Conservation (phyloP, 2,797 vertebrate genomes). For the Vultur gryphus region DNA sequence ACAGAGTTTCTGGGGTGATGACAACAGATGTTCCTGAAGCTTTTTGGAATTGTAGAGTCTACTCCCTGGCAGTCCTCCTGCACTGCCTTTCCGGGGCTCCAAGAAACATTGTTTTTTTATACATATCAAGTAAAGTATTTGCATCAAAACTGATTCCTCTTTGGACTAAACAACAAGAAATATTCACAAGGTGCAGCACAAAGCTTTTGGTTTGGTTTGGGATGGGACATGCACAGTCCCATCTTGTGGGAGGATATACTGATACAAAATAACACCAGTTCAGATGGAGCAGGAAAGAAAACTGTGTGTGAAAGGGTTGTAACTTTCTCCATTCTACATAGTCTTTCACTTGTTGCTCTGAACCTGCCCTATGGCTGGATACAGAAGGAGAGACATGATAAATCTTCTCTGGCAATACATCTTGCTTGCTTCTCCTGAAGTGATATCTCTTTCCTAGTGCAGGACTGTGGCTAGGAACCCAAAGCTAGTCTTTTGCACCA, state of each 20-base stretch:
- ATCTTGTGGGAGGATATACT: background rate
- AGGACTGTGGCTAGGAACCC: background rate
- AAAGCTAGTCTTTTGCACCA: background rate
- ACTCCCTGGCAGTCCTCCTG: background rate
- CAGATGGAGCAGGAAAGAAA: background rate
- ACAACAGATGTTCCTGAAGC: background rate
- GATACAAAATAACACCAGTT: background rate
- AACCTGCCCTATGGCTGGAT: background rate
- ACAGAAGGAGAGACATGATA: background rate
- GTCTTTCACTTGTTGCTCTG: background rate
- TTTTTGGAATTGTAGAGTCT: background rate
- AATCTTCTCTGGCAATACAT: background rate
- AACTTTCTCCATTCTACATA: background rate
- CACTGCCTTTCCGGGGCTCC: background rate
- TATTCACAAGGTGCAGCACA: background rate
- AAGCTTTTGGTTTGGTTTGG: background rate
- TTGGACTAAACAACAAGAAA: background rate
- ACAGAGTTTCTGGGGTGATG: background rate
- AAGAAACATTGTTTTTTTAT: background rate
- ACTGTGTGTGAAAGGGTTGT: background rate
- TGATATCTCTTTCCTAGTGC: background rate
- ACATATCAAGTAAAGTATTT: background rate
- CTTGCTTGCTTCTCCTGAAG: background rate
- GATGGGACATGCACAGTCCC: background rate
- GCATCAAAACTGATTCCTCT: background rate